These are phyloP conservation scores for Sebastes trivittatus DNA, from an alignment of 2,797 vertebrate species.

Conservation along the genomic window DNA sequence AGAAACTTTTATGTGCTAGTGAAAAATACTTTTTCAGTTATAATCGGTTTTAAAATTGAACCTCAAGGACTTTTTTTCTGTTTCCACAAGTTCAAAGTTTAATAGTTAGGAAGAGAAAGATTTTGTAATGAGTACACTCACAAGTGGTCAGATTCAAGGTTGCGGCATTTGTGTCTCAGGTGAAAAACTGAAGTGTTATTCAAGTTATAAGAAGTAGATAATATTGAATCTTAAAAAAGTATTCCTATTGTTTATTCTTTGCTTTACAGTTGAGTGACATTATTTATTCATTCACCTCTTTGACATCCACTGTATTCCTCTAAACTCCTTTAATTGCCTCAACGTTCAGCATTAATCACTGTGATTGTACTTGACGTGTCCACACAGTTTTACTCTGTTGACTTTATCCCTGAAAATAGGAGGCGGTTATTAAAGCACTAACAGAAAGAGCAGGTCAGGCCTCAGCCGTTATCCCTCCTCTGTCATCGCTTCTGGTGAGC, in stretches of 20 bases:
- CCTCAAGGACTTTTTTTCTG: background rate
- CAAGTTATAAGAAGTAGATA: background rate
- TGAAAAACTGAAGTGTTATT: background rate
- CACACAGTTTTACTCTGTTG: background rate
- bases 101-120: background rate
- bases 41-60: background rate
- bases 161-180: background rate
- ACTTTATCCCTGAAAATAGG: conserved; percentile 3
- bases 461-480: background rate
- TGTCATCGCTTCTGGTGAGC: conserved; percentile 3
- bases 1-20: background rate
- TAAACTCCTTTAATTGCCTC: conserved; percentile 1
- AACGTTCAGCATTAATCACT: background rate
- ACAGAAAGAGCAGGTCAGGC: conserved; percentile 11
- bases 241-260: background rate
- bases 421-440: background rate
- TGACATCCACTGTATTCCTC: background rate
- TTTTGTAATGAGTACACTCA: background rate
- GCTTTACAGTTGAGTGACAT: background rate
- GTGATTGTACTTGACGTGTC: background rate
- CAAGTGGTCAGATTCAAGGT: background rate
- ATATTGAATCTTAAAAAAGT: background rate
- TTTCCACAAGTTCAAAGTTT: background rate
- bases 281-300: background rate
- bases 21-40: background rate